These are phyloP conservation scores for Mormyrus hasselquistii DNA, from an alignment of 2,797 vertebrate species.

Conservation along the genomic window DNA sequence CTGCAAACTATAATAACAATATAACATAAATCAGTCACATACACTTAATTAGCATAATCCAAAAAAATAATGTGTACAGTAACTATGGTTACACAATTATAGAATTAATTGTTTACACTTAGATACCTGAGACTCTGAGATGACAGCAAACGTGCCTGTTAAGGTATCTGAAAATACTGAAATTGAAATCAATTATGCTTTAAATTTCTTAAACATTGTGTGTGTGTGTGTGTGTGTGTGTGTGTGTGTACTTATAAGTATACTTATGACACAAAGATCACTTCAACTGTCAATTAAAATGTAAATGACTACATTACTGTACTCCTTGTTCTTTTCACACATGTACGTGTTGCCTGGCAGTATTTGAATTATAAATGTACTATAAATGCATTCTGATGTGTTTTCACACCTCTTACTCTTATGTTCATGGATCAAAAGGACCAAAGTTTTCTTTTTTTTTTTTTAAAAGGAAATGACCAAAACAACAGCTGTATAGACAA, in stretches of 20 bases:
- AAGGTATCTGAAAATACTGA: not conserved
- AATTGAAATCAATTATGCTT: not conserved
- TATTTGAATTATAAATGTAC: not conserved
- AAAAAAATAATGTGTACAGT: too few species aligned
- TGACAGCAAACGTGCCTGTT: not conserved
- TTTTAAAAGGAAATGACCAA: not conserved
- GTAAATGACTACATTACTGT: not conserved
- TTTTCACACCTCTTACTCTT: not conserved
- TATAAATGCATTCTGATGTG: not conserved
- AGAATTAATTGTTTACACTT: not conserved
- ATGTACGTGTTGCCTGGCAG: not conserved
- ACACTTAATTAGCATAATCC: too few species aligned
- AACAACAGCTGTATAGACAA: constrained; percentile 4
- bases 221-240: too few species aligned
- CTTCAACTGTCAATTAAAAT: too few species aligned
- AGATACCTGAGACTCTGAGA: not conserved
- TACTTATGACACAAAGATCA: too few species aligned
- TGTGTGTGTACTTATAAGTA: too few species aligned
- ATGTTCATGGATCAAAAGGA: not conserved
- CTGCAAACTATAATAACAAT: too few species aligned
- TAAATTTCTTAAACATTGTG: not conserved
- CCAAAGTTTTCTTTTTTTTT: not conserved
- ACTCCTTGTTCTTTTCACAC: not conserved
- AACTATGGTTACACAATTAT: not conserved
- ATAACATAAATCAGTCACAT: too few species aligned